Evolutionary conservation across 2,113 vertebrate genomes (phyloP), one percentile per base, ranked within the genome.

Genomic region (Andinoacara biseriatus): DNA sequence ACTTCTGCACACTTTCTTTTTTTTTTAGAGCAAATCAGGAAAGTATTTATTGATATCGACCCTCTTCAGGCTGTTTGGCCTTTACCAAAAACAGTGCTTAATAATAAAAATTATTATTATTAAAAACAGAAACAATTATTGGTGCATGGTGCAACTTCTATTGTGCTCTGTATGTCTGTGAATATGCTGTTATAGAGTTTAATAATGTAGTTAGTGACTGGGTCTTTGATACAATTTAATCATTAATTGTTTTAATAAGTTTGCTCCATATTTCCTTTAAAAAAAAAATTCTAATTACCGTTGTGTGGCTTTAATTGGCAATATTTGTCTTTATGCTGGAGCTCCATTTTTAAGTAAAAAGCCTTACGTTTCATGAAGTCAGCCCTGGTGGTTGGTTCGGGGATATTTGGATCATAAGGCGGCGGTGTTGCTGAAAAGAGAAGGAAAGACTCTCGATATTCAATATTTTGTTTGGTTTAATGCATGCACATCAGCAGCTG

Each of bases 331-430:
- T 72, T 49, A 52, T 1, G 29, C 14, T 0, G 24, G 40, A 69
- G 24, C 63, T 29, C 46, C 0, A 29, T 49, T 0, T 49, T 0
- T 69, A 52, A 78, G 22, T 22, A 9, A 46, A 46, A 57, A 57
- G 15, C 24, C 92, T 74, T 83, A 96, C 95, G 61, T 86, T 95
- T 95, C 78, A 96, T 84, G 76, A 95, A 94, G 62, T 96, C 95
- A 0, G 90, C 93, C 80, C 95, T 91, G 83, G 91, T 94, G 46
- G 80, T 93, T 5, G 96, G 96, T 61, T 96, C 95, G 1, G 95
- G 92, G 82, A 96, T 78, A 18, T 94, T 92, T 3, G 95, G 90
- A 20, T 95, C 95, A 20, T 96, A 96, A 0, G 86, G 83, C 0
- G 91, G 95, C 56, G 79, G 65, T 57, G 88, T 93, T 49, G 65